These are phyloP conservation scores for Deroplatys truncata DNA, from an alignment of 2,888 invertebrate genomes.

Conservation along the genomic window DNA sequence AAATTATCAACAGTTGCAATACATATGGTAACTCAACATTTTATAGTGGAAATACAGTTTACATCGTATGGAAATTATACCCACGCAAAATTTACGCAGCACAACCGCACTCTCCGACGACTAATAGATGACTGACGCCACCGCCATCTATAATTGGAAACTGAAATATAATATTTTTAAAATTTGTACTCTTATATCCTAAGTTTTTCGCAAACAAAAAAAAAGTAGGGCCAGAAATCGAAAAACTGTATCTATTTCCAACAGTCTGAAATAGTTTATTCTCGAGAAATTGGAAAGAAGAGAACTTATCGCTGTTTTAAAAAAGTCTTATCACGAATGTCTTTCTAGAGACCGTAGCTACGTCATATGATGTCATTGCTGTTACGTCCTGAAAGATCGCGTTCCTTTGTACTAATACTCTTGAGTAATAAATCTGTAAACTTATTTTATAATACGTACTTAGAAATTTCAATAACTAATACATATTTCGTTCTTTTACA, in stretches of 20 bases:
- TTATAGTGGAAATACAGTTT: not conserved
- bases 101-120: slow-evolving; percentile 22
- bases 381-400: not conserved
- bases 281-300: not conserved
- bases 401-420: not conserved
- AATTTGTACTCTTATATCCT: not conserved
- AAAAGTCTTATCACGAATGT: not conserved
- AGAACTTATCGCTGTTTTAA: not conserved
- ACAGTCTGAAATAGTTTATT: not conserved
- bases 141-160: slow-evolving; percentile 27
- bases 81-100: slow-evolving; percentile 19
- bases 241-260: not conserved
- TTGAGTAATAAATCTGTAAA: not conserved
- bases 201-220: not conserved
- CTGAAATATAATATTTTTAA: not conserved
- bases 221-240: not conserved
- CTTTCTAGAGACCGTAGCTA: not conserved
- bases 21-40: not conserved
- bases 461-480: no score
- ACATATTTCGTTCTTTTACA: no score
- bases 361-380: slow-evolving; percentile 8
- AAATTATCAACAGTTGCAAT: not conserved
- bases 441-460: no score
- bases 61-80: not conserved
- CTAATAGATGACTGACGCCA: slow-evolving; percentile 27